A percentile compares a stretch with the other conserved stretches of the same genome.
Evolutionary conservation across 2,797 vertebrate genomes (phyloP).

Genomic region (Acanthornis magna): DNA sequence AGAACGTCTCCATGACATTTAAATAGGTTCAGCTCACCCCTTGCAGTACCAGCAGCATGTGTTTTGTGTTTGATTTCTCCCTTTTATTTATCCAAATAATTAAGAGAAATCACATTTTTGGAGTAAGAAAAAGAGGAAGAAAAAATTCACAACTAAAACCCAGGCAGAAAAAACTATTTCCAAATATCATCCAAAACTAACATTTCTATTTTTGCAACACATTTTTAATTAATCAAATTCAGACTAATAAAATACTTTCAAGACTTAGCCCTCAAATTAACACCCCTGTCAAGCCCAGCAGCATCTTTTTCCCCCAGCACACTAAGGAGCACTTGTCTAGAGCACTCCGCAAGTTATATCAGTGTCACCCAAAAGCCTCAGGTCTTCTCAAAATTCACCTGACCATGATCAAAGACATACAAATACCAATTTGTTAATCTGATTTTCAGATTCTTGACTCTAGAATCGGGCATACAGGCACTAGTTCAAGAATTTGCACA

Average conservation of each 20-base stretch:
- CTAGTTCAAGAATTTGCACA: background rate
- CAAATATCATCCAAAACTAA: background rate
- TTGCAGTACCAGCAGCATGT: background rate
- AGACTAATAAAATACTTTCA: background rate
- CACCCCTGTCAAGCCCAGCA: background rate
- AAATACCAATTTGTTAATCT: background rate
- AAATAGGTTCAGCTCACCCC: background rate
- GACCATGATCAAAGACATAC: accelerated
- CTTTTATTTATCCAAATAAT: background rate
- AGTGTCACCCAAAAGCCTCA: background rate
- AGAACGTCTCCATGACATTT: background rate
- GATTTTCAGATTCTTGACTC: background rate
- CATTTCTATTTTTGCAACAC: background rate
- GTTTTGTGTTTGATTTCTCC: background rate
- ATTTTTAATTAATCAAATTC: background rate
- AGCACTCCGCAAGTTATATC: accelerated
- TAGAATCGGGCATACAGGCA: background rate
- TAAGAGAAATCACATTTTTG: background rate
- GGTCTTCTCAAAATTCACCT: background rate
- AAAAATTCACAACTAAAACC: background rate
- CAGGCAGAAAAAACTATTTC: background rate
- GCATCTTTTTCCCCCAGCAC: too few species aligned
- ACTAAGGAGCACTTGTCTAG: background rate
- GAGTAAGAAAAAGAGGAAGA: background rate
- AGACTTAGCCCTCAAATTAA: background rate